Percentiles rank a stretch among this genome's conserved stretches.
Evolutionary conservation across 2,888 invertebrate species (phyloP).

Genomic region (Entomobrya proxima): DNA sequence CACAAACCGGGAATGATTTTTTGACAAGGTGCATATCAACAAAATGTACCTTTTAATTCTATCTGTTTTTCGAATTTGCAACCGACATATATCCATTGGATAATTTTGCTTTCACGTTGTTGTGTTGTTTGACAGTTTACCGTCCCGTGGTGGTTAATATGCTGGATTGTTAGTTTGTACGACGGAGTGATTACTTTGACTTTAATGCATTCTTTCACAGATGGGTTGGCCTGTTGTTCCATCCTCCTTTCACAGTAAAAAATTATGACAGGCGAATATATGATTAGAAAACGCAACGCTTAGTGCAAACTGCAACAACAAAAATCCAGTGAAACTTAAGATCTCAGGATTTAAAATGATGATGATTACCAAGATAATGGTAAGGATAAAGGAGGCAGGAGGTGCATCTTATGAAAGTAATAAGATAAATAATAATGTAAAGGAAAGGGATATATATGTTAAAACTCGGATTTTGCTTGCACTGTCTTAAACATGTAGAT

Average conservation of each 20-base stretch:
- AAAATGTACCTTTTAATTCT: slow-evolving; percentile 16
- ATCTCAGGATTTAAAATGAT: slow-evolving; percentile 6
- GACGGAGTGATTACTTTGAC: not conserved
- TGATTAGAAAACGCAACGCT: not conserved
- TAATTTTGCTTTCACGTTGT: not conserved
- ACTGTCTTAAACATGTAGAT: not conserved
- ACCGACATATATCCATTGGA: slow-evolving; percentile 19
- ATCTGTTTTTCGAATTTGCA: not conserved
- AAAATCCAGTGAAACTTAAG: not conserved
- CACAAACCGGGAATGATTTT: not conserved
- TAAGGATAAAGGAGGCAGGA: not conserved
- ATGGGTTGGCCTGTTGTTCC: not conserved
- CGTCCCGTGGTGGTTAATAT: not conserved
- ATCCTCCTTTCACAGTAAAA: slow-evolving; percentile 9
- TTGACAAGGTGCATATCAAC: not conserved
- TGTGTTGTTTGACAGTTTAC: not conserved
- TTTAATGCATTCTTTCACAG: not conserved
- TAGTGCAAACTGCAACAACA: not conserved
- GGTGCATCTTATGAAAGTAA: slow-evolving; percentile 50
- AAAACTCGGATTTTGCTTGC: not conserved
- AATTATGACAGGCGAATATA: not conserved
- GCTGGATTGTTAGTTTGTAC: not conserved
- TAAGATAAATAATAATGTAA: slow-evolving; percentile 38
- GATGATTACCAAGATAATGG: not conserved
- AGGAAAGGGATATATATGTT: not conserved